Base-by-base conservation (phyloP, 2,888 invertebrate genomes). In the Drosophila lacicola region DNA sequence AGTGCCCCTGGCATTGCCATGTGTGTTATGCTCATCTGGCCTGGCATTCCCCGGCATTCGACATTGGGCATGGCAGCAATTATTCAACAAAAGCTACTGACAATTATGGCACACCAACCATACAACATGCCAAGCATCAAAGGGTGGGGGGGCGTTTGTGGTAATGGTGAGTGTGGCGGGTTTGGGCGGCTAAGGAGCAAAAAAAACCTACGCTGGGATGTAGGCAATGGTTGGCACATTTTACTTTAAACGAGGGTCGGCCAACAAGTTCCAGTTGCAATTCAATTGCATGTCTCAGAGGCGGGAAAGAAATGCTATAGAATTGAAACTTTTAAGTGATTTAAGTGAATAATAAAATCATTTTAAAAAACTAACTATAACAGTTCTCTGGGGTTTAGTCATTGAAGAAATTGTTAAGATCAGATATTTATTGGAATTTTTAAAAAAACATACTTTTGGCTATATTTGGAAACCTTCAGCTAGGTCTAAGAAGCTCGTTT, bases 1-100 rank as follows among this genome's bases (percentile, higher is more conserved):
- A 77, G 70, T 77, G 77, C 76, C 65, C 61, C 63, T 67, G 71
- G 70, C 65, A 72, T 60, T 72, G 72, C 76, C 68, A 57, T 70
- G 58, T 70, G 64, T 57, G 51, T n/a, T 56, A 53, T 69, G 73
- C 75, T 75, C 75, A 76, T 75, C 75, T 76, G 82, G 78, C 47
- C 69, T 61, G 64, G 56, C 42, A 8, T 29, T 73, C 80, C 65
- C 55, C 72, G 73, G 75, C 86, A 82, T 85, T 85, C 84, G 85
- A 78, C 82, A 82, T 85, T 85, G 80, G 85, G 87, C 78, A 75
- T 82, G 80, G 75, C 88, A 85, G 88, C 85, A 86, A 86, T 86
- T 86, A 86, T 88, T 85, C 86, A 86, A 86, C 85, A 88, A 86
- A 85, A 83, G 86, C 86, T 83, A 80, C 86, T 83, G 88, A 86